Evolutionary conservation across 2,888 invertebrate genomes (phyloP), one percentile per base, ranked within the genome.

Genomic region (Sinhomidia bicolor): DNA sequence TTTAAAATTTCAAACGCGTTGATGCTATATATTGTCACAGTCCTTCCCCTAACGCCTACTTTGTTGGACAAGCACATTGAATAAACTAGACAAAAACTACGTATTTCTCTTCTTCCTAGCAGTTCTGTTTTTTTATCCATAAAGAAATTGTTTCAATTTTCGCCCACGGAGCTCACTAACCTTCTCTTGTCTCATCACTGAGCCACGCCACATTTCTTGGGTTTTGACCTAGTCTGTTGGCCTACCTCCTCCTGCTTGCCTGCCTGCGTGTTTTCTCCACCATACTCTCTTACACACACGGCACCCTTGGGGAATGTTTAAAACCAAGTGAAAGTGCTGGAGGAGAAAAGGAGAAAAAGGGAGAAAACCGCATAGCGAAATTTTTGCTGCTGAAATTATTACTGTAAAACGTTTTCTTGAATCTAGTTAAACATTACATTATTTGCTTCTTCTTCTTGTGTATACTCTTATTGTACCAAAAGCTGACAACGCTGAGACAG

Each of bases 71-170:
- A 47, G 29, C 44, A 54, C 47, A 47, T 10, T 12, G 17, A 76
- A 76, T 76, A 44, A 51, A 76, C 47, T 76, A 80, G 80, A 62
- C 60, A 44, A 80, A 80, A 80, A 80, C 41, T 74, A 41, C 74
- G n/a, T n/a, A n/a, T 78, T 76, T 71, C 65, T 51, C 85, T 62
- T 62, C 65, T 85, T 65, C 47, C 85, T 65, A n/a, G n/a, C 76
- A 54, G 51, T 76, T 7, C 6, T 84, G 17, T 74, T 71, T 54
- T 60, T 26, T 29, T 20, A 51, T 71, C n/a, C 41, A n/a, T 20
- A 29, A 26, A 51, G 79, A 41, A 79, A 79, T 60, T 79, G 57
- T 79, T 57, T 79, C 60, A 36, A 41, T 76, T 57, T 36, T 60
- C 12, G 57, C 36, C 47, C 23, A 76, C 5, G 76, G 51, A 76